Conservation (phyloP, 2,797 vertebrate genomes). For the Myotis myotis region DNA sequence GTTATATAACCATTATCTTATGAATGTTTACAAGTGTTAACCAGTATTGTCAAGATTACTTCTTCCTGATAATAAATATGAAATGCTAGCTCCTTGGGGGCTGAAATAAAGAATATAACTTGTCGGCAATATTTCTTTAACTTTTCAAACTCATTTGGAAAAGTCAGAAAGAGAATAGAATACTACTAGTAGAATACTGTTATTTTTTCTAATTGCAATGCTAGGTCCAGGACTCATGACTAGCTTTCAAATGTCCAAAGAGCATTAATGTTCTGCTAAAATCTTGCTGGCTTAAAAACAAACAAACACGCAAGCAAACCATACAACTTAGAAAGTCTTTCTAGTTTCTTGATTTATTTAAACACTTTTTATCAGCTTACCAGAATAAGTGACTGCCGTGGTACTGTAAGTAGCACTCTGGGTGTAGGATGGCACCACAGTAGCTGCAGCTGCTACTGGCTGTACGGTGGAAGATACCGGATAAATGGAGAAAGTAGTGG, state of each 20-base stretch:
- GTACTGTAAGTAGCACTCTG: conserved; percentile 98
- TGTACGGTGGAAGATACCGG: conserved; percentile 97
- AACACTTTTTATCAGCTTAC: conserved; percentile 84
- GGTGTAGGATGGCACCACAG: conserved; percentile 96
- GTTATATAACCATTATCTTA: not conserved
- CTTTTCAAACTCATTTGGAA: conserved; percentile 43
- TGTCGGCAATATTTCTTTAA: not conserved
- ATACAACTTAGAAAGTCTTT: not conserved
- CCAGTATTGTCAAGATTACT: conserved; percentile 10
- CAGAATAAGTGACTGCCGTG: conserved; percentile 97
- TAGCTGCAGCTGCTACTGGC: conserved; percentile 92
- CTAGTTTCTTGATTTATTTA: conserved; percentile 31
- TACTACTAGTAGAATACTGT: not conserved
- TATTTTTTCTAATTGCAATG: conserved; percentile 27
- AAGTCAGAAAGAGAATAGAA: conserved; percentile 27
- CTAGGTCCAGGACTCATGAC: not conserved
- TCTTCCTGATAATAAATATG: conserved; percentile 23
- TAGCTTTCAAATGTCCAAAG: conserved; percentile 13
- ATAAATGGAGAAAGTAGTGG: conserved; percentile 98
- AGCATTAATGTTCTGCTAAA: conserved; percentile 17
- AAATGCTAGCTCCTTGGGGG: not conserved
- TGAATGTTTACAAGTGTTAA: not conserved
- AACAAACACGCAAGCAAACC: not conserved
- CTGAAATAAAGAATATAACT: conserved; percentile 23
- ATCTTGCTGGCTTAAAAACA: not conserved